A percentile compares a stretch with the other conserved stretches of the same genome.
phyloP scores from a whole-genome alignment of 2,113 vertebrate genomes.

The Tragelaphus scriptus region DNA sequence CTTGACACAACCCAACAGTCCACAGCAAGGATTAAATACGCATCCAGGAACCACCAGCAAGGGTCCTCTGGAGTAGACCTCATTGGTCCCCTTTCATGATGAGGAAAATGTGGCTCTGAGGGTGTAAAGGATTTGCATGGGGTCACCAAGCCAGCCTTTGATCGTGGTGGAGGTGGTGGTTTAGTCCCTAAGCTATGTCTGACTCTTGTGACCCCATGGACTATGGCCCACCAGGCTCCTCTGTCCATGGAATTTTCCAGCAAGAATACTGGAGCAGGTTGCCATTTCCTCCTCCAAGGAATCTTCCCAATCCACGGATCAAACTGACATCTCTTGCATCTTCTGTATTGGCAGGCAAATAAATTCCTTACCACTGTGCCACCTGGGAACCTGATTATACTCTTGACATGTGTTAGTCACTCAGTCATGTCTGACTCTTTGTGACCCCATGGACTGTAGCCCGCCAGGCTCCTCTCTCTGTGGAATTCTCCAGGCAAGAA shows the following conservation, averaged over 20 bases:
- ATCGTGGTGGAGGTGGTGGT: not conserved
- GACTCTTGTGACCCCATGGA: not conserved
- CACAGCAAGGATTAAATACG: rapidly evolving
- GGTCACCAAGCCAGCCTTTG: not conserved
- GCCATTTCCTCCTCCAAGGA: not conserved
- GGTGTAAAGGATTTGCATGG: not conserved
- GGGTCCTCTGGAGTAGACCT: not conserved
- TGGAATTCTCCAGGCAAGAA: not conserved
- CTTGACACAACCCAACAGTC: not conserved
- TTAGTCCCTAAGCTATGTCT: not conserved
- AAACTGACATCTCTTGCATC: not conserved
- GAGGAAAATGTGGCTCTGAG: not conserved
- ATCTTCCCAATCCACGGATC: not conserved
- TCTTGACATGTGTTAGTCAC: not conserved
- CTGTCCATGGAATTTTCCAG: not conserved
- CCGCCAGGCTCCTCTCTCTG: not conserved
- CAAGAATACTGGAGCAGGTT: not conserved
- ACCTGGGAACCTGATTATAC: not conserved
- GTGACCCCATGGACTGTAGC: not conserved
- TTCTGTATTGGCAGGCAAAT: not conserved
- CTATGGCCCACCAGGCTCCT: not conserved
- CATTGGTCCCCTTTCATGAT: not conserved
- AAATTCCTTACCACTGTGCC: not conserved
- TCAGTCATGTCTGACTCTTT: not conserved
- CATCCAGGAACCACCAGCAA: not conserved